phyloP scores from a whole-genome alignment of 1,140 invertebrate genomes.

The Magallana ariakensis region DNA sequence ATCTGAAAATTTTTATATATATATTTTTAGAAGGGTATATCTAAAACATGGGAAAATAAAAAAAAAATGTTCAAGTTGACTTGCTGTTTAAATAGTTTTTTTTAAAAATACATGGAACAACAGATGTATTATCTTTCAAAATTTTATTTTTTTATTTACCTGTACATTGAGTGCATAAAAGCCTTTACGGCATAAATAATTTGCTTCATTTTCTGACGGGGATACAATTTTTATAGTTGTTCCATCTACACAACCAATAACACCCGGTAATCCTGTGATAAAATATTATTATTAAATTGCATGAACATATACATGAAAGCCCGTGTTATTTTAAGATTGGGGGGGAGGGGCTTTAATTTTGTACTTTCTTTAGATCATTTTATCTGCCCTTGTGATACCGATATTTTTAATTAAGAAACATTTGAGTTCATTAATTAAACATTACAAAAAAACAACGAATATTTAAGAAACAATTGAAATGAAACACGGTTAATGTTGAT shows the following conservation, averaged over 20 bases:
- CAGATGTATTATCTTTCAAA: too few species aligned
- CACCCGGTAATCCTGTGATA: neutral
- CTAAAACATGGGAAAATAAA: too few species aligned
- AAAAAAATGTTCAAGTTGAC: too few species aligned
- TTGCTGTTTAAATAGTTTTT: too few species aligned
- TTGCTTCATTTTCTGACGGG: neutral
- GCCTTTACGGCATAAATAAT: constrained; percentile 5
- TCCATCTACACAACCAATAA: neutral
- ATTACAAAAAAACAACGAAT: neutral
- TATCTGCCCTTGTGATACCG: too few species aligned
- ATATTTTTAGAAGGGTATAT: neutral
- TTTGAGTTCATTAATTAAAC: neutral
- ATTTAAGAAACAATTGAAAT: neutral
- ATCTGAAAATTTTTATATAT: neutral
- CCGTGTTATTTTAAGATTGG: neutral
- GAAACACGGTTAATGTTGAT: too few species aligned
- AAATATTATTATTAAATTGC: neutral
- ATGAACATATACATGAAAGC: neutral
- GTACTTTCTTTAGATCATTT: too few species aligned
- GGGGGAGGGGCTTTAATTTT: neutral
- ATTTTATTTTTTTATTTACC: neutral
- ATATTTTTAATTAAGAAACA: neutral
- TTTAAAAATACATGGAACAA: too few species aligned
- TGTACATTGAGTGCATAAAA: neutral
- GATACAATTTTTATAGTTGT: neutral